phyloP scores from a whole-genome alignment of 1,140 invertebrate genomes.

The Panulirus ornatus region DNA sequence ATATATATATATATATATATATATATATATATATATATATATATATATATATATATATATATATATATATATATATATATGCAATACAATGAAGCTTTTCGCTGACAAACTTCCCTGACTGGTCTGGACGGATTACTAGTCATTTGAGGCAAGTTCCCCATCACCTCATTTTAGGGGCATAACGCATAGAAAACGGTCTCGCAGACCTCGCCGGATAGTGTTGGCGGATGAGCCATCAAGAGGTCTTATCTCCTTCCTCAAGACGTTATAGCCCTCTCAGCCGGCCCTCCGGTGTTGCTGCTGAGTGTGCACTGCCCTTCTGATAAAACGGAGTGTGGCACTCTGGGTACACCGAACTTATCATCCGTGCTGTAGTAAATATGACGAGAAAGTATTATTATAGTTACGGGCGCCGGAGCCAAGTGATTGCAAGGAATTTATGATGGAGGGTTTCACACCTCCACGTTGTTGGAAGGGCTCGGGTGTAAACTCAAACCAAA shows the following conservation, averaged over 20 bases:
- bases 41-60: neutral
- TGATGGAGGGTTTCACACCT: neutral
- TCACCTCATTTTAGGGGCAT: conserved; percentile 15
- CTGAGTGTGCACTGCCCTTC: too few species aligned
- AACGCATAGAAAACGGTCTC: neutral
- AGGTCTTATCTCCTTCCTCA: neutral
- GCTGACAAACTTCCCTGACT: neutral
- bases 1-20: neutral
- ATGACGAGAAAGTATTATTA: too few species aligned
- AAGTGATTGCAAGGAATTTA: neutral
- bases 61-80: neutral
- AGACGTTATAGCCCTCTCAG: neutral
- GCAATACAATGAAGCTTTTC: neutral
- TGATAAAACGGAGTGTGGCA: too few species aligned
- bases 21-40: neutral
- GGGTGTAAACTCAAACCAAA: neutral
- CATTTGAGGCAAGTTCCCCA: neutral
- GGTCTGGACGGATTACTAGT: conserved; percentile 2
- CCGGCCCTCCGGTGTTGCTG: neutral
- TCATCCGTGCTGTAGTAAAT: too few species aligned
- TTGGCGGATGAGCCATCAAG: neutral
- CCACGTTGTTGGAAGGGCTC: neutral
- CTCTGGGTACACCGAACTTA: too few species aligned
- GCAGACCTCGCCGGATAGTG: neutral
- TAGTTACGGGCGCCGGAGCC: neutral